Conservation (phyloP, 2,797 vertebrate species). For the Sus cebifrons region DNA sequence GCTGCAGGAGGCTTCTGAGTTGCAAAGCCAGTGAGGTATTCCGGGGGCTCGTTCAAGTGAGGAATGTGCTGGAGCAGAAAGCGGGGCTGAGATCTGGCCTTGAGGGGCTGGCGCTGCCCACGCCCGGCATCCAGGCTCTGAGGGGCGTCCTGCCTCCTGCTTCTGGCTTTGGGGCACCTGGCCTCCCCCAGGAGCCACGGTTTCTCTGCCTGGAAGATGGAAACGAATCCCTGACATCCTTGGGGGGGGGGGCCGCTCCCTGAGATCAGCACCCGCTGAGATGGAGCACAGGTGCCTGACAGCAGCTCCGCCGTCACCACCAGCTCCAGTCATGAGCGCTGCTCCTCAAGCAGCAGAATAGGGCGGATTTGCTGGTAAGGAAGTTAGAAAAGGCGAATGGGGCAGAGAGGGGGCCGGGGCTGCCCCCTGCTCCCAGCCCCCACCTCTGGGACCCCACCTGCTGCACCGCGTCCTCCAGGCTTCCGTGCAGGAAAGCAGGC, state of each 20-base stretch:
- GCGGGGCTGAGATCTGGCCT: fast-evolving
- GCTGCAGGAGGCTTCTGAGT: not conserved
- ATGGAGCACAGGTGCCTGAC: fast-evolving
- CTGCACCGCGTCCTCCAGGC: not conserved
- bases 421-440: not conserved
- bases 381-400: not conserved
- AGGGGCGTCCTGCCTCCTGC: not conserved
- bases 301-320: fast-evolving
- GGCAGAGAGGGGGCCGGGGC: not conserved
- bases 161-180: not conserved
- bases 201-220: not conserved
- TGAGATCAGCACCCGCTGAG: no score
- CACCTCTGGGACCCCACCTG: not conserved
- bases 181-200: not conserved
- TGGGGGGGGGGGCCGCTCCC: fast-evolving
- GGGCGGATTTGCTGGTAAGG: not conserved
- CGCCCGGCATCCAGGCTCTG: not conserved
- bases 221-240: fast-evolving
- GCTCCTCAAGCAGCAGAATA: not conserved
- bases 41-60: fast-evolving
- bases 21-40: not conserved
- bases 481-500: not conserved
- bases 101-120: fast-evolving
- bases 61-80: not conserved
- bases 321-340: not conserved